Base-by-base conservation (phyloP, 2,797 vertebrate genomes). In the Pseudochirops corinnae region DNA sequence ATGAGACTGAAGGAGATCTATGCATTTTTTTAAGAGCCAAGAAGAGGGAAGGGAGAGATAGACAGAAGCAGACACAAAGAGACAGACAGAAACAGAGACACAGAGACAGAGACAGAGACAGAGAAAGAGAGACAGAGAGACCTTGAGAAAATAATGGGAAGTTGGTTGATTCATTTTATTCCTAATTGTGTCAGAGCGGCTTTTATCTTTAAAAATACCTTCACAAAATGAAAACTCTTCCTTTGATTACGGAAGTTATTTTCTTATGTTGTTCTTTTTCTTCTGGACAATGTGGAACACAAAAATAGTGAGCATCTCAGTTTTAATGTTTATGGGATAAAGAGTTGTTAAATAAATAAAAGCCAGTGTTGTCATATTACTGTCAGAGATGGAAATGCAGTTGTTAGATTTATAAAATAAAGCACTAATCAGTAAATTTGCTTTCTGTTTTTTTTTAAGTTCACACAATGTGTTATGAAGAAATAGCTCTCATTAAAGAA, bases 121-220 rank as follows among this genome's bases (percentile, higher is more conserved):
- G 1, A 74, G 1, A n/a, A 4, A 33, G 1, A 39, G 16, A 82
- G 67, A 82, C 6, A 82, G 39, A 7, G 90, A 31, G 26, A 67
- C 55, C 1, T 56, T 92, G 39, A 56, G 6, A 55, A 46, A 39
- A 93, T 56, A 55, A 82, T 29, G 12, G 7, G 14, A 18, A 92
- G 87, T 96, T 55, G 9, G 92, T 21, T 56, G 90, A 5, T 93
- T 91, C 74, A 26, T 82, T 94, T 1, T 57, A 74, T 92, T 62
- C 95, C 60, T 28, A 1, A 46, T 52, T 93, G 13, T 91, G 4
- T 87, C 90, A 82, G 21, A 82, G 94, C 55, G 55, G 18, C 55
- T 28, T 92, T 92, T 50, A 31, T 90, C 58, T 95, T 94, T 95
- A 56, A 14, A 92, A 94, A 91, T 50, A 91, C 53, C 91, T 94